Conservation (phyloP, 2,888 invertebrate genomes). For the Pterostichus niger region DNA sequence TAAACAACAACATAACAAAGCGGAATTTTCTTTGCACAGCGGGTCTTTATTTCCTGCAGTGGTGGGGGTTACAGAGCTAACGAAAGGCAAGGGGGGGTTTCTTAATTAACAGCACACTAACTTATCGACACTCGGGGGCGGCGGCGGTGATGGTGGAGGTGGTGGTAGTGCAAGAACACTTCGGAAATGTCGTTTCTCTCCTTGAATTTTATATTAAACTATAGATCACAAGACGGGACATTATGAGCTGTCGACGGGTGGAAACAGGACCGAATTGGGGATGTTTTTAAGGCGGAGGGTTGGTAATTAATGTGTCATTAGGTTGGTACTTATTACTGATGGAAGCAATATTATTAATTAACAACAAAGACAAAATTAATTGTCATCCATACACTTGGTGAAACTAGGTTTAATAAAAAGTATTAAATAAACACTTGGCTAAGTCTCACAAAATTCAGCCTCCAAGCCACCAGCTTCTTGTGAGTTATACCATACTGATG, state of each 20-base stretch:
- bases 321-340: background rate
- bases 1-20: too few species aligned
- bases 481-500: too few species aligned
- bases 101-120: slow-evolving; percentile 66
- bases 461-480: too few species aligned
- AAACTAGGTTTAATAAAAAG: too few species aligned
- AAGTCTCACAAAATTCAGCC: too few species aligned
- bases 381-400: too few species aligned
- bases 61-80: background rate
- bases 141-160: slow-evolving; percentile 8
- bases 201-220: slow-evolving; percentile 67
- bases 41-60: slow-evolving; percentile 26
- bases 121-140: slow-evolving; percentile 61
- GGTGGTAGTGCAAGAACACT: slow-evolving; percentile 6
- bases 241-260: slow-evolving; percentile 51
- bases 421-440: too few species aligned
- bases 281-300: background rate
- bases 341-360: too few species aligned
- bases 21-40: background rate
- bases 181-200: slow-evolving; percentile 62
- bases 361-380: too few species aligned
- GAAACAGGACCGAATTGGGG: slow-evolving; percentile 8
- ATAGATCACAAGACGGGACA: slow-evolving; percentile 62
- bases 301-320: background rate
- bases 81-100: slow-evolving; percentile 21